Evolutionary conservation across 2,888 invertebrate genomes (phyloP), one percentile per base, ranked within the genome.

Genomic region (Marasmarcha lunaedactyla): DNA sequence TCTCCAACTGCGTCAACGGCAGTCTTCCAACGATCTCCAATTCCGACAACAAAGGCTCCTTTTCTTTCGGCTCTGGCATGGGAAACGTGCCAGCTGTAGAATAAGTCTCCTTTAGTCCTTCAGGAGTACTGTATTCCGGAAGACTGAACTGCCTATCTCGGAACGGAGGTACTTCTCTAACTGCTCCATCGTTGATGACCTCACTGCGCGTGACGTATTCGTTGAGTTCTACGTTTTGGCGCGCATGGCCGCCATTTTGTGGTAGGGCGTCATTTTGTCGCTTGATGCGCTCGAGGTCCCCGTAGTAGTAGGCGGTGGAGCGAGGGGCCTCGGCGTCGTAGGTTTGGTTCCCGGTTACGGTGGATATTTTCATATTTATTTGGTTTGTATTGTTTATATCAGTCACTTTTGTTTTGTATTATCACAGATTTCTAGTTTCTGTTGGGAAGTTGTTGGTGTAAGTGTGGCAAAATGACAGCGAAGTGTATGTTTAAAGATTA

Each of bases 241-340:
- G 56, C 42, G 50, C 46, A 41, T 46, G 39, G 40, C 49, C 14
- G 42, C 14, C 26, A 38, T 34, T 3, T 40, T 34, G 36, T 33
- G 35, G 27, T 40, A 45, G 38, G 39, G 49, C 6, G 3, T 43
- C 50, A 33, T 65, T 67, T 46, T 71, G 72, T 33, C 84, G 71
- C 51, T 86, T 86, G 12, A 87, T 71, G 1, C 85, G 73, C 36
- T 87, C 86, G 1, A 86, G 60, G 47, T 87, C 87, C 0, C 86
- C 87, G 63, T 87, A 88, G 60, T 84, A 83, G 53, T 85, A 85
- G 0, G 84, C 81, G 43, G 87, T 86, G 46, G 87, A 86, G 54
- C 87, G 86, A 47, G 87, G 87, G 10, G 85, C 86, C 61, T 87
- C 87, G 36, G 74, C 78, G 51, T 72, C 70, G 33, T 73, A 57